A percentile compares a stretch with the other conserved stretches of the same genome.
Conservation (phyloP, 2,888 invertebrate species). For the Cryptosula pallasiana region DNA sequence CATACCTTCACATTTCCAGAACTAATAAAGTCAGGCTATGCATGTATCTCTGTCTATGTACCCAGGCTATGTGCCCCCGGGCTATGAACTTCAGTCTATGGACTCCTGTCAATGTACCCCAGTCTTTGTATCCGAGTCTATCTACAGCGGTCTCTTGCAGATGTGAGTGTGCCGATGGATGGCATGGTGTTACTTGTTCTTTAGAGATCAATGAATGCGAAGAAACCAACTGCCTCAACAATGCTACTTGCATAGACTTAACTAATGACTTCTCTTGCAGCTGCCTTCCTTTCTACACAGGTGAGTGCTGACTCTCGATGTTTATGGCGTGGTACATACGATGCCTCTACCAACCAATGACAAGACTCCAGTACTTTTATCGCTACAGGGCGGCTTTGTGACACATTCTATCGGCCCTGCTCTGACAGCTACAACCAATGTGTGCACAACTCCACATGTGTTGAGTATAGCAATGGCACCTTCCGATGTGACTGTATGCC, state of each 20-base stretch:
- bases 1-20: too few relatives aligned
- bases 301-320: too few relatives aligned
- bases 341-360: too few relatives aligned
- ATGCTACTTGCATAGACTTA: constrained; percentile 20
- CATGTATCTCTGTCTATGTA: too few relatives aligned
- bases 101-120: too few relatives aligned
- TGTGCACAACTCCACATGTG: constrained; percentile 2
- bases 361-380: too few relatives aligned
- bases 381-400: background rate
- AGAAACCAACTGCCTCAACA: constrained; percentile 16
- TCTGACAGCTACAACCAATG: constrained; percentile 5
- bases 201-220: constrained; percentile 27
- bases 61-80: too few relatives aligned
- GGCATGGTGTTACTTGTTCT: constrained; percentile 24
- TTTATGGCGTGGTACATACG: too few relatives aligned
- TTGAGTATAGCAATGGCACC: background rate
- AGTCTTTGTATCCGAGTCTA: too few relatives aligned
- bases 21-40: too few relatives aligned
- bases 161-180: background rate
- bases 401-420: constrained; percentile 14
- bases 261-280: constrained; percentile 21
- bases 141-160: too few relatives aligned
- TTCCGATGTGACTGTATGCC: constrained; percentile 12
- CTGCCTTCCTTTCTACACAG: constrained; percentile 21
- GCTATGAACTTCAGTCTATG: too few relatives aligned